Base-by-base conservation (phyloP, 2,888 invertebrate species). In the Notodonta dromedarius region DNA sequence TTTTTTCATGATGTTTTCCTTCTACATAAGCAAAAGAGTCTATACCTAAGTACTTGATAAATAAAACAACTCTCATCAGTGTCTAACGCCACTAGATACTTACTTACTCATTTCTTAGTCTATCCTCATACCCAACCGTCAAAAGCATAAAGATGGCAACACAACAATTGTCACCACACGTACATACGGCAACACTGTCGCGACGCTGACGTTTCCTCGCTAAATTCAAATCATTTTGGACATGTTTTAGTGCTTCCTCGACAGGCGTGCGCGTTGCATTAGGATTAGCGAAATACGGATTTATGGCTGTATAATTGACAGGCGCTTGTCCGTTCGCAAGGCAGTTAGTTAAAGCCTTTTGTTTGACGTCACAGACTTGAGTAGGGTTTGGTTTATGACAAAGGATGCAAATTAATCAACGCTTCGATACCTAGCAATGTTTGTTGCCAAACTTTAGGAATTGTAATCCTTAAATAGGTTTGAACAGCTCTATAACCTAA, bases 191-290 rank as follows among this genome's bases (percentile, higher is more conserved):
- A 71, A 71, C 76, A 69, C 66, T 56, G 44, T 5, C 52, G 61
- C 58, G 62, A 61, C 73, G 72, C 69, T 82, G 83, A 83, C 85
- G 77, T 81, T 82, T 85, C 83, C 83, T 83, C 68, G 80, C 81
- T 81, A 79, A 84, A 84, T 81, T 79, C 75, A 77, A 67, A 70
- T 74, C 51, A 70, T 74, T 77, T 70, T 69, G 71, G 69, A 73
- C 74, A 76, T 73, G 72, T 69, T 74, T 74, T 82, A 83, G 73
- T 79, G 74, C 80, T 83, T 86, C 85, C 86, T 83, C 73, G 70
- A 72, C 71, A 73, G 64, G 55, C 70, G 59, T 60, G 63, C 66
- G 65, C 58, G 59, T 66, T 69, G 75, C 71, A 70, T 74, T 73
- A 61, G 69, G 67, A 74, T 75, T 74, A 76, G 71, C 65, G 61